phyloP scores from a whole-genome alignment of 2,888 invertebrate genomes.

The Terebella lapidaria region DNA sequence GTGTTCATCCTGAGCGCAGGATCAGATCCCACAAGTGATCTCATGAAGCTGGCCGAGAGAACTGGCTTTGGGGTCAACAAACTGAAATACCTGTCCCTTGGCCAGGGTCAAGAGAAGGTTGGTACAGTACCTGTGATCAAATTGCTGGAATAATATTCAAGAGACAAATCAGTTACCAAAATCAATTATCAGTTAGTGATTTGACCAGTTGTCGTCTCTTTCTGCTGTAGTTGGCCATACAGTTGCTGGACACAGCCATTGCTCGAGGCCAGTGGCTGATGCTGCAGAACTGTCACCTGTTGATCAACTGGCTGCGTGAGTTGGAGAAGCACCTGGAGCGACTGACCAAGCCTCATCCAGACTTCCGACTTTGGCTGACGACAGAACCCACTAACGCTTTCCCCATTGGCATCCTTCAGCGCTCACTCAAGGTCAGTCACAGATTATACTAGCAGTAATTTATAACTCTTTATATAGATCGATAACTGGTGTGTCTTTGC shows the following conservation, averaged over 20 bases:
- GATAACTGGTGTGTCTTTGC: no score
- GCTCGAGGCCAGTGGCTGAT: slow-evolving; percentile 79
- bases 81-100: slow-evolving; percentile 54
- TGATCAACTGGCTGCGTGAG: slow-evolving; percentile 72
- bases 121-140: neutral
- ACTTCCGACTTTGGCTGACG: slow-evolving; percentile 88
- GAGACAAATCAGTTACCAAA: no score
- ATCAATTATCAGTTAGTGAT: no score
- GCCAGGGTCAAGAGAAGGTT: slow-evolving; percentile 55
- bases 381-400: slow-evolving; percentile 82
- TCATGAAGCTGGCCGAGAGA: slow-evolving; percentile 54
- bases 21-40: slow-evolving; percentile 54
- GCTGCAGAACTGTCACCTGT: slow-evolving; percentile 85
- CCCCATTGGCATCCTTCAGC: slow-evolving; percentile 83
- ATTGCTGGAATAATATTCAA: no score
- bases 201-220: no score
- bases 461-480: no score
- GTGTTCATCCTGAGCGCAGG: slow-evolving; percentile 56
- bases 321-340: slow-evolving; percentile 79
- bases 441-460: neutral
- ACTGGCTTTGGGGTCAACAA: slow-evolving; percentile 52
- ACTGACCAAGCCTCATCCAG: slow-evolving; percentile 76
- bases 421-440: slow-evolving; percentile 68
- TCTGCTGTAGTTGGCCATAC: slow-evolving; percentile 65
- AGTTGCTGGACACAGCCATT: slow-evolving; percentile 52